phyloP scores from a whole-genome alignment of 2,113 vertebrate species.

The Gallinago undulata region DNA sequence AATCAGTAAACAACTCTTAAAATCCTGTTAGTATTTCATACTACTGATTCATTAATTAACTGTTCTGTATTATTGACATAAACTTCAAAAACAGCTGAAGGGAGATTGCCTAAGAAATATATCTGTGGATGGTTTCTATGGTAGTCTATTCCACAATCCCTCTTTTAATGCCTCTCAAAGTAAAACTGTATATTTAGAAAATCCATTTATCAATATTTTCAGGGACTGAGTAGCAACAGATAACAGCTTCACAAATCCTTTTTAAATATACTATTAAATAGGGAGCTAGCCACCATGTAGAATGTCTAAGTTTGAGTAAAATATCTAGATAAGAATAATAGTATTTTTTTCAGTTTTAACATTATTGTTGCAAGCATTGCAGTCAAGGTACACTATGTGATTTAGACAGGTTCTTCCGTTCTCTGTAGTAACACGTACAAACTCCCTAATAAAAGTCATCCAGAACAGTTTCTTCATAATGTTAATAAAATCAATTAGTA shows the following conservation, averaged over 20 bases:
- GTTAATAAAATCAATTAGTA: neutral
- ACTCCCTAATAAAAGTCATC: neutral
- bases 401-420: neutral
- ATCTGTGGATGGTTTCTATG: neutral
- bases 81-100: neutral
- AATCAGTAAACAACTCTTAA: neutral
- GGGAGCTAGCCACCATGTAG: no score
- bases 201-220: constrained; percentile 23
- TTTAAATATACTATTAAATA: neutral
- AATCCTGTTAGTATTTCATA: neutral
- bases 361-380: neutral
- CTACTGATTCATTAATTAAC: neutral
- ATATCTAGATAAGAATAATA: neutral
- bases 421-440: neutral
- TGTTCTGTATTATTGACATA: neutral
- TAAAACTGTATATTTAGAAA: neutral
- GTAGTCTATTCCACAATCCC: neutral
- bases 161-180: neutral
- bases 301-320: neutral
- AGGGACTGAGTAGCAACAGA: neutral
- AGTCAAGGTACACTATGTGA: neutral
- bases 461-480: neutral
- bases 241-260: neutral
- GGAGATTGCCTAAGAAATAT: neutral
- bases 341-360: neutral